A percentile compares a stretch with the other conserved stretches of the same genome.
Conservation (phyloP, 1,140 invertebrate species). For the Chironomus tepperi region DNA sequence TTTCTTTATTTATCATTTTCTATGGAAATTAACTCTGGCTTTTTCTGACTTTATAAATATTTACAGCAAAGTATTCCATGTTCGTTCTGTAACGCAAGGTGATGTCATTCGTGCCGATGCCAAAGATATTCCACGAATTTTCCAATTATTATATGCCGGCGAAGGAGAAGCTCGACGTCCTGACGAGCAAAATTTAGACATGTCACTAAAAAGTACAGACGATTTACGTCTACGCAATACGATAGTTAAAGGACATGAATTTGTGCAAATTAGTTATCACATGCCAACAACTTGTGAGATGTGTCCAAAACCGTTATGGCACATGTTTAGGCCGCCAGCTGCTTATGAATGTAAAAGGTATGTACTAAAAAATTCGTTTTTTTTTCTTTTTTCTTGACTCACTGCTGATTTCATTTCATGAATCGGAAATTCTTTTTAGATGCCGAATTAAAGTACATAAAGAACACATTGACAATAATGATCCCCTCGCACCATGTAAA, state of each 20-base stretch:
- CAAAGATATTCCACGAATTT: slow-evolving; percentile 98
- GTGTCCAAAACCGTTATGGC: slow-evolving; percentile 93
- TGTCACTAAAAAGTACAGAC: slow-evolving; percentile 42
- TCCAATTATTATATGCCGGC: slow-evolving; percentile 90
- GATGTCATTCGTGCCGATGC: slow-evolving; percentile 97
- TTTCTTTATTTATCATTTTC: not conserved
- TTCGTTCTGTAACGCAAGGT: slow-evolving; percentile 93
- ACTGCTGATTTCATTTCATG: slow-evolving; percentile 43
- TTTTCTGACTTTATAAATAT: slow-evolving; percentile 28
- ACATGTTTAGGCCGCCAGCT: slow-evolving; percentile 92
- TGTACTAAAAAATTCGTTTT: slow-evolving; percentile 21
- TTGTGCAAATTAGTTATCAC: slow-evolving; percentile 92
- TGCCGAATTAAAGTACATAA: slow-evolving; percentile 95
- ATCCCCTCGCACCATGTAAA: slow-evolving; percentile 79
- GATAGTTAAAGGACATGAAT: slow-evolving; percentile 87
- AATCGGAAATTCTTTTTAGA: slow-evolving; percentile 49
- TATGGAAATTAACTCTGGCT: slow-evolving; percentile 4
- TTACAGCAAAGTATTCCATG: slow-evolving; percentile 95
- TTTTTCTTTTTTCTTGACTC: slow-evolving; percentile 79
- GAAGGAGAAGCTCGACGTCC: slow-evolving; percentile 85
- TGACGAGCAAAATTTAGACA: slow-evolving; percentile 50
- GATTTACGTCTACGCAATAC: slow-evolving; percentile 69
- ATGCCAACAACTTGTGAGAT: slow-evolving; percentile 97
- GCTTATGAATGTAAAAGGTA: slow-evolving; percentile 56
- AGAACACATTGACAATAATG: slow-evolving; percentile 83